Evolutionary conservation across 2,888 invertebrate genomes (phyloP).

Genomic region (Dinocampus coccinellae): DNA sequence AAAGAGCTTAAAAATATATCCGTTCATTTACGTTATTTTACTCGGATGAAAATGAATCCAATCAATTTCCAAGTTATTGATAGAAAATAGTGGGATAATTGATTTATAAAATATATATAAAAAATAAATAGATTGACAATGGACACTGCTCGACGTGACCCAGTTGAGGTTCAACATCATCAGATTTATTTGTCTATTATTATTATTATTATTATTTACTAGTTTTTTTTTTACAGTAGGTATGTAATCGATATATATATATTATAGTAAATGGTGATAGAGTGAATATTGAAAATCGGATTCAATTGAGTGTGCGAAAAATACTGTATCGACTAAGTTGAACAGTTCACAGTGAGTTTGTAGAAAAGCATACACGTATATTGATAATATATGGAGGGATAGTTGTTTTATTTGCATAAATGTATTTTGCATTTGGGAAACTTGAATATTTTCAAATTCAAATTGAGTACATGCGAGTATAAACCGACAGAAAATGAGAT

Average conservation of each 20-base stretch:
- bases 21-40: constrained; percentile 1
- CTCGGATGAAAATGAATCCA: constrained; percentile 16
- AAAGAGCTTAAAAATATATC: constrained; percentile 23
- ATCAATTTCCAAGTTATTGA: constrained; percentile 32
- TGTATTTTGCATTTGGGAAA: constrained; percentile 38
- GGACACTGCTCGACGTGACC: constrained; percentile 24
- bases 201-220: too few relatives aligned
- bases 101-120: constrained; percentile 31
- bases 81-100: constrained; percentile 33
- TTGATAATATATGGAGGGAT: too few relatives aligned
- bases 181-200: constrained; percentile 7
- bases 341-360: background rate
- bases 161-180: constrained; percentile 9
- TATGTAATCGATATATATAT: background rate
- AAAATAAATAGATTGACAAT: constrained; percentile 33
- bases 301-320: constrained; percentile 10
- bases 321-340: background rate
- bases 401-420: background rate
- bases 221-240: too few relatives aligned
- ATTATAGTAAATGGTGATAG: background rate
- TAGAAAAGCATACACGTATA: background rate
- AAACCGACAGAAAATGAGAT: constrained; percentile 23
- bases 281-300: background rate
- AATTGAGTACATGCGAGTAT: constrained; percentile 19
- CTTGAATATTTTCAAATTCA: constrained; percentile 40